Percentiles rank a stretch among this genome's conserved stretches.
Conservation (phyloP, 2,113 vertebrate species). For the Proterorhinus semilunaris region DNA sequence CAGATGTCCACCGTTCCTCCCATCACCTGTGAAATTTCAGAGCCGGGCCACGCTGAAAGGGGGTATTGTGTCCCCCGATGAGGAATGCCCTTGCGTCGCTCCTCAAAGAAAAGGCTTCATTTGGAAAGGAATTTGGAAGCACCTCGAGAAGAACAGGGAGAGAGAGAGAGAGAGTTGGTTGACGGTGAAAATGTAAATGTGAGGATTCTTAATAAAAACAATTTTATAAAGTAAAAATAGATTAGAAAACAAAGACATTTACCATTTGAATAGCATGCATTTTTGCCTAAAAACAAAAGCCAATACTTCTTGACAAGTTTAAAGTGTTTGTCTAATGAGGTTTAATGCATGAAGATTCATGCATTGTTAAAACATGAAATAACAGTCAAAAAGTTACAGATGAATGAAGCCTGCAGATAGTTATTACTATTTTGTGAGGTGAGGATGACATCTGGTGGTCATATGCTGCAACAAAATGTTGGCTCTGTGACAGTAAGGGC, state of each 20-base stretch:
- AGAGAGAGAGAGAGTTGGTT: slow-evolving; percentile 63
- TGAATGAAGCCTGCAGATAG: background rate
- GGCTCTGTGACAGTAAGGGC: background rate
- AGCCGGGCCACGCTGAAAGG: slow-evolving; percentile 86
- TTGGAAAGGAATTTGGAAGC: slow-evolving; percentile 94
- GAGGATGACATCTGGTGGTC: slow-evolving; percentile 81
- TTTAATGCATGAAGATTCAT: background rate
- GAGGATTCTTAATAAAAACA: slow-evolving; percentile 47
- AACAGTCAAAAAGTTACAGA: background rate
- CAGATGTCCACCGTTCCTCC: slow-evolving; percentile 83
- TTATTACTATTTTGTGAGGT: slow-evolving; percentile 53
- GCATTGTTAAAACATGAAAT: background rate
- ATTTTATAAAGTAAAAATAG: too few species aligned
- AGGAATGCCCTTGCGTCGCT: slow-evolving; percentile 87
- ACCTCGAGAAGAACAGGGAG: slow-evolving; percentile 82
- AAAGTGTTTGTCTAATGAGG: background rate
- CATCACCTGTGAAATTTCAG: slow-evolving; percentile 98
- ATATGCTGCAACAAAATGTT: background rate
- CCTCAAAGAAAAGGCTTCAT: slow-evolving; percentile 91
- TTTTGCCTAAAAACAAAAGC: too few species aligned
- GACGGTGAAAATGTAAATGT: slow-evolving; percentile 50
- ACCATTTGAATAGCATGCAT: too few species aligned
- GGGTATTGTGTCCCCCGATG: slow-evolving; percentile 85
- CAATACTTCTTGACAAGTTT: too few species aligned
- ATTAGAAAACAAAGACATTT: too few species aligned